Percentiles rank a stretch among this genome's conserved stretches.
Evolutionary conservation across 2,888 invertebrate species (phyloP).

Genomic region (Noctua pronuba): DNA sequence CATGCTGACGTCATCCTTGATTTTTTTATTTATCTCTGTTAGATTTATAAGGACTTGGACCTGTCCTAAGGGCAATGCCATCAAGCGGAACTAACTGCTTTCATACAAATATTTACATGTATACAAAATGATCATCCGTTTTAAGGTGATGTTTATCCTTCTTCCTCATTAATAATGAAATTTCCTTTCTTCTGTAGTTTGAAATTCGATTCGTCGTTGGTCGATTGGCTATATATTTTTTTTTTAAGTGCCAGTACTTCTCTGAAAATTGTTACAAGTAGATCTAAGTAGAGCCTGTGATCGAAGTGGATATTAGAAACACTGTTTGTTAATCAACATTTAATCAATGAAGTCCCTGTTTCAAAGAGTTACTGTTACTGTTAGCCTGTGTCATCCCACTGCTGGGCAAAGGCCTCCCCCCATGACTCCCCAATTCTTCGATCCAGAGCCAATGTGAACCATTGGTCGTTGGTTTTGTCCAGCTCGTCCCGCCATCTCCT

Average conservation of each 20-base stretch:
- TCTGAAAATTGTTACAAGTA: not conserved
- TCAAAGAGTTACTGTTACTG: too few relatives aligned
- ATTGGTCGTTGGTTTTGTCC: too few relatives aligned
- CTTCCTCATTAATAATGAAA: not conserved
- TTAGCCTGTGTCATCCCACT: too few relatives aligned
- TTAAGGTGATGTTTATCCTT: slow-evolving; percentile 1
- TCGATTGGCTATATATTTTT: not conserved
- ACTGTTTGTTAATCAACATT: not conserved
- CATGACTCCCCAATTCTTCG: too few relatives aligned
- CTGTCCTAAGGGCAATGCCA: slow-evolving; percentile 30
- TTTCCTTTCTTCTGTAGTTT: not conserved
- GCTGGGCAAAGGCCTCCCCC: too few relatives aligned
- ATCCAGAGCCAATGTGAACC: too few relatives aligned
- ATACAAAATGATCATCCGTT: slow-evolving; percentile 12
- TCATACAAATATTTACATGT: slow-evolving; percentile 13
- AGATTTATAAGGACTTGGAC: slow-evolving; percentile 19
- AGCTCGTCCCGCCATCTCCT: too few relatives aligned
- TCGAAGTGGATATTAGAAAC: not conserved
- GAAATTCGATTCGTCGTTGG: not conserved
- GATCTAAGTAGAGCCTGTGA: not conserved
- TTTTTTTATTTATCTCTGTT: slow-evolving; percentile 11
- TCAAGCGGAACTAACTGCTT: slow-evolving; percentile 40
- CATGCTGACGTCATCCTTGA: slow-evolving; percentile 27
- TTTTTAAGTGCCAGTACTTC: not conserved
- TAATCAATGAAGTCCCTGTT: not conserved